A percentile compares a stretch with the other conserved stretches of the same genome.
Conservation (phyloP, 64 coral and sea anemone species). For the Porites lutea region DNA sequence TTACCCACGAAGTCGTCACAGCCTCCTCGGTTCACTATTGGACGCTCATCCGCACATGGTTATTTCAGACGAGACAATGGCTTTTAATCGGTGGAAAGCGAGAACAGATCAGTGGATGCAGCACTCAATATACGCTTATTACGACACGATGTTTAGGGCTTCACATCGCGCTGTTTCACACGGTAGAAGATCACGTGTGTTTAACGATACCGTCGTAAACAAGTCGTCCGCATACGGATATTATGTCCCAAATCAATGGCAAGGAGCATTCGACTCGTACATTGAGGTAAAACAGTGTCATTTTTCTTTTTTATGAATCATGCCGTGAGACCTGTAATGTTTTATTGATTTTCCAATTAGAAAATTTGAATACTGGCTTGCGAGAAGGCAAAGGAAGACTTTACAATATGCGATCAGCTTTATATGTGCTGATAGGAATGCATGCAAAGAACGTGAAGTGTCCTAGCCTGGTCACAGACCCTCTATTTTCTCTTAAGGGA, state of each 20-base stretch:
- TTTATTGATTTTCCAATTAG: neutral
- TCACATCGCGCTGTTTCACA: neutral
- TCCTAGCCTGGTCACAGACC: too few relatives aligned
- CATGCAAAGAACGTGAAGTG: too few relatives aligned
- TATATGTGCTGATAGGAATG: too few relatives aligned
- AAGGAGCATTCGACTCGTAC: neutral
- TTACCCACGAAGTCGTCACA: conserved; percentile 85
- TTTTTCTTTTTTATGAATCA: too few relatives aligned
- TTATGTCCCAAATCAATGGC: conserved; percentile 3
- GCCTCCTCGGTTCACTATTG: conserved; percentile 80
- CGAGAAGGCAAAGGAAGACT: too few relatives aligned
- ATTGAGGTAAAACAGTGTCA: neutral
- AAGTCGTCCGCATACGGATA: neutral
- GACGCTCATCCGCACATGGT: conserved; percentile 88
- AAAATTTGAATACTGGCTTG: too few relatives aligned
- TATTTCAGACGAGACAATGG: conserved; percentile 68
- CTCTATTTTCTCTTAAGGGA: too few relatives aligned
- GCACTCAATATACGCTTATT: neutral
- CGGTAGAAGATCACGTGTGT: neutral
- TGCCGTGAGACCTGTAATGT: too few relatives aligned
- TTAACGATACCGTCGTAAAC: neutral
- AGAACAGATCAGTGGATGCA: too few relatives aligned
- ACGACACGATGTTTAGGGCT: neutral
- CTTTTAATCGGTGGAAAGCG: neutral
- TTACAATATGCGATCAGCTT: too few relatives aligned